phyloP scores from a whole-genome alignment of 2,797 vertebrate species.

The Cynopterus sphinx region DNA sequence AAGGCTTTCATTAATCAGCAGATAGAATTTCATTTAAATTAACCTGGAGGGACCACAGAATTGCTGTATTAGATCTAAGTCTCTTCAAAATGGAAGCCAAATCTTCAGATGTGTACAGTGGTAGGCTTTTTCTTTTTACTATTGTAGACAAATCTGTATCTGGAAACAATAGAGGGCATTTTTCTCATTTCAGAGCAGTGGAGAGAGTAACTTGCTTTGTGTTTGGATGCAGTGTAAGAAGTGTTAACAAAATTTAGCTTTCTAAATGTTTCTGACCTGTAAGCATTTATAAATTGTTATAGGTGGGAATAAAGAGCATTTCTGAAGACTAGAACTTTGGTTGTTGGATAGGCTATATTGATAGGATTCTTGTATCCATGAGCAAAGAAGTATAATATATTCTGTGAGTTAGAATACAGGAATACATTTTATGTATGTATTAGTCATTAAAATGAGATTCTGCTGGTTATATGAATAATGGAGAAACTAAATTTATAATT shows the following conservation, averaged over 20 bases:
- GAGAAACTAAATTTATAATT: conserved; percentile 54
- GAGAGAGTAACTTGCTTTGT: conserved; percentile 19
- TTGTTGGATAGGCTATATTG: conserved; percentile 17
- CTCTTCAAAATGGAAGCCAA: conserved; percentile 64
- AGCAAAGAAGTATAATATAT: conserved; percentile 40
- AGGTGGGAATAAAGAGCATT: conserved; percentile 35
- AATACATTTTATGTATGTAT: conserved; percentile 36
- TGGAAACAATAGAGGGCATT: conserved; percentile 27
- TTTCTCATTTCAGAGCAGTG: conserved; percentile 48
- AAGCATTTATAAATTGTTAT: conserved; percentile 43
- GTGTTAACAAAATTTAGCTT: conserved; percentile 61
- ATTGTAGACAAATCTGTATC: conserved; percentile 56
- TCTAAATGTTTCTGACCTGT: conserved; percentile 51
- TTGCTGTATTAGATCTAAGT: conserved; percentile 66
- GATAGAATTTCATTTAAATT: conserved; percentile 69
- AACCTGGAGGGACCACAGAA: conserved; percentile 65
- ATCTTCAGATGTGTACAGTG: conserved; percentile 40
- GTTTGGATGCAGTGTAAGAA: conserved; percentile 40
- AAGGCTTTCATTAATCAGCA: conserved; percentile 59
- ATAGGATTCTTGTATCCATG: conserved; percentile 33
- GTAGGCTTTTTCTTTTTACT: conserved; percentile 49
- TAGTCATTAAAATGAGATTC: conserved; percentile 64
- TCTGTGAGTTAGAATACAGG: conserved; percentile 23
- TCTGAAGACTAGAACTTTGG: conserved; percentile 36
- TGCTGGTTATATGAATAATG: conserved; percentile 56